A percentile compares a stretch with the other conserved stretches of the same genome.
Evolutionary conservation across 2,113 vertebrate genomes (phyloP).

Genomic region (Campylomormyrus numenius): DNA sequence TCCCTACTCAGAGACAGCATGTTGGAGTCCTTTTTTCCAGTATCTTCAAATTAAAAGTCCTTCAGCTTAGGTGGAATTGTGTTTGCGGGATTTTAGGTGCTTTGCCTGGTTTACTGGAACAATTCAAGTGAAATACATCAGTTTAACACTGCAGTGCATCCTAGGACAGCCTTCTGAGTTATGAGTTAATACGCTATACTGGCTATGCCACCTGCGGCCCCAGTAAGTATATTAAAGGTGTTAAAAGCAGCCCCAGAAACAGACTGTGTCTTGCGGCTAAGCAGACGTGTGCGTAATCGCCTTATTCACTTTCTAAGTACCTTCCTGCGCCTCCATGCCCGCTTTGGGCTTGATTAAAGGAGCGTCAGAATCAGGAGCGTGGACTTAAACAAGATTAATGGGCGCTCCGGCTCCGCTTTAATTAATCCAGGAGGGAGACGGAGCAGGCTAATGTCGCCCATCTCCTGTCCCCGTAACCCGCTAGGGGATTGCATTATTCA

Average conservation of each 20-base stretch:
- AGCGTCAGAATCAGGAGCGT: too few relatives aligned
- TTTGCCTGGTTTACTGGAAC: background rate
- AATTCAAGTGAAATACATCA: background rate
- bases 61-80: background rate
- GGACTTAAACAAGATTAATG: slow-evolving; percentile 9
- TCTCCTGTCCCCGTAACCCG: background rate
- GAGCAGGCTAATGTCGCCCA: background rate
- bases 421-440: slow-evolving; percentile 11
- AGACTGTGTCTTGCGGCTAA: background rate
- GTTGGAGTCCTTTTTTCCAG: background rate
- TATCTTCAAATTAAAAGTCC: background rate
- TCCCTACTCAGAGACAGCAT: too few relatives aligned
- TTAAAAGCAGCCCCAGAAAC: background rate
- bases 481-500: background rate
- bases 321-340: background rate
- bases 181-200: background rate
- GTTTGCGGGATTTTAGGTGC: background rate
- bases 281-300: background rate
- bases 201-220: background rate
- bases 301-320: background rate
- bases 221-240: background rate
- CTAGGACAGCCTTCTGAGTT: background rate
- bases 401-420: background rate
- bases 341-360: background rate
- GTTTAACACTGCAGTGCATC: background rate